Evolutionary conservation across 2,113 vertebrate genomes (phyloP).

Genomic region (Coracopsis vasa): DNA sequence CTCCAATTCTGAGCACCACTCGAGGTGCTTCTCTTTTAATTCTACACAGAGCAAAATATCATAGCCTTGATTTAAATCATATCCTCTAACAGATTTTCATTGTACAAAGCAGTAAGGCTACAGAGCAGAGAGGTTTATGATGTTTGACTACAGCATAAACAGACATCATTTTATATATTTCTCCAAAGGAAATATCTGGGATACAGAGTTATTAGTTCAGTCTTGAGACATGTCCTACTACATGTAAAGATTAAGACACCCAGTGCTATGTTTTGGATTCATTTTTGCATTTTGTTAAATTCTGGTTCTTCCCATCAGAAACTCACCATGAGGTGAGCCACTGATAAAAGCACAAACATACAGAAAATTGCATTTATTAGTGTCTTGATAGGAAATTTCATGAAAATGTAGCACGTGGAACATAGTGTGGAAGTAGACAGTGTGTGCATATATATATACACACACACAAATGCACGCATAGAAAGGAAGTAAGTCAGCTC

Average conservation of each 20-base stretch:
- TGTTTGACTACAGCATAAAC: not conserved
- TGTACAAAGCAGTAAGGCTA: not conserved
- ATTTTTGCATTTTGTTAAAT: not conserved
- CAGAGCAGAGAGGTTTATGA: not conserved
- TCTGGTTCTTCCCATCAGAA: not conserved
- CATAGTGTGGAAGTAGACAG: not conserved
- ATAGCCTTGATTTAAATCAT: not conserved
- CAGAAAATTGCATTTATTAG: not conserved
- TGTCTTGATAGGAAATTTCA: not conserved
- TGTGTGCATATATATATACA: rapidly evolving
- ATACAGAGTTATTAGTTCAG: not conserved
- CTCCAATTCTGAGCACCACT: not conserved
- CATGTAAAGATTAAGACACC: not conserved
- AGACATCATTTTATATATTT: not conserved
- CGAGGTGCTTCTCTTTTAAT: not conserved
- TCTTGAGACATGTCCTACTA: not conserved
- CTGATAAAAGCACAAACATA: not conserved
- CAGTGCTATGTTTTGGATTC: not conserved
- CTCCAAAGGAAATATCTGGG: not conserved
- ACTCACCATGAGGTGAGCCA: rapidly evolving
- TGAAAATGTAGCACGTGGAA: not conserved
- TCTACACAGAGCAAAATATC: not conserved
- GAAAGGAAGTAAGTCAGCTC: not conserved
- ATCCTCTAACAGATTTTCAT: not conserved
- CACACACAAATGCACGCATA: not conserved